Evolutionary conservation across 2,113 vertebrate genomes (phyloP), one percentile per base, ranked within the genome.

Genomic region (Tonatia bakeri): DNA sequence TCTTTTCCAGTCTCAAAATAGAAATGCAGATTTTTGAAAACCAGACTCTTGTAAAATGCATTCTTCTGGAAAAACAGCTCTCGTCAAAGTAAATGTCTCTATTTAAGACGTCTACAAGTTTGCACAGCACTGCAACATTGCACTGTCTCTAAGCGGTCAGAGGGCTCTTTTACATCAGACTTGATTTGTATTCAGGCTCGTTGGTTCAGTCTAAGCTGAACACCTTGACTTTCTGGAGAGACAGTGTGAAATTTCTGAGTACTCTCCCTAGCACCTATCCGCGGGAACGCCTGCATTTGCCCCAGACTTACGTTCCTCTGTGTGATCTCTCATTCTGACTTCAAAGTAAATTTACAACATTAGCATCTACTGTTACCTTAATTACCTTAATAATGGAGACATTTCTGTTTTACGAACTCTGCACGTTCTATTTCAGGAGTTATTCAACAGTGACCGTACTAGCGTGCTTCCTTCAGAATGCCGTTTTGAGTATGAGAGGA

Each of bases 1-100:
- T 52, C 14, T 86, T 92, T 64, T 9, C 4, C 9, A 1, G 7
- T 77, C 84, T 77, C 47, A 40, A 90, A 87, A 84, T 54, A 95
- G 38, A 94, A 94, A 93, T 67, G 43, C n/a, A 87, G 50, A 87
- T 84, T 93, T 96, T 92, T 65, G 40, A 95, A 93, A 87, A n/a
- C 26, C 70, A 81, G 79, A 47, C 9, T 40, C 80, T 90, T 43
- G 14, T 7, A 19, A 82, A 80, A 81, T 82, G 61, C 75, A 67
- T 89, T 95, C 81, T 67, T 50, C 13, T 67, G 54, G 65, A 89
- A 93, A 96, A 90, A 43, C 9, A 19, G 13, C 9, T 47, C 47
- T 94, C 92, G 67, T 85, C 59, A 90, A 84, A 92, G 38, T 40
- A 59, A 95, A 89, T 95, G 67, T 87, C 76, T 73, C 33, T 75